phyloP scores from a whole-genome alignment of 2,888 invertebrate genomes.

The Agrochola macilenta region DNA sequence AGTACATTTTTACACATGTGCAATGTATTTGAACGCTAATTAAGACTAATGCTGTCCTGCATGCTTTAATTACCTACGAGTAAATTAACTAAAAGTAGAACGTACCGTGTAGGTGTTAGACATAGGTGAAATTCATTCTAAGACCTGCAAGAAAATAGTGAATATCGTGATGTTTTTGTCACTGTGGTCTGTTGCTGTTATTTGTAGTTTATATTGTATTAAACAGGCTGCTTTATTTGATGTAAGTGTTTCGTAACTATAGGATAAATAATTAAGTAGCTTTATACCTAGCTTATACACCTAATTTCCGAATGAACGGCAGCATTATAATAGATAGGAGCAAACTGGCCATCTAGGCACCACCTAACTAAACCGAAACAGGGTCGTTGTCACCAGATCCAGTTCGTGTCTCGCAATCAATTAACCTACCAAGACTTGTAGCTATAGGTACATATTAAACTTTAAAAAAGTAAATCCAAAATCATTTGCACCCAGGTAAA shows the following conservation, averaged over 20 bases:
- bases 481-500: slow-evolving; percentile 33
- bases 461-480: not conserved
- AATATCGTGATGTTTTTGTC: slow-evolving; percentile 28
- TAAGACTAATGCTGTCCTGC: slow-evolving; percentile 55
- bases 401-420: not conserved
- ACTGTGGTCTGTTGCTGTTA: not conserved
- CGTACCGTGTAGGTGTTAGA: not conserved
- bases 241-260: slow-evolving; percentile 37
- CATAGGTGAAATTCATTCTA: not conserved
- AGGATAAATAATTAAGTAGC: not conserved
- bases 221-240: slow-evolving; percentile 14
- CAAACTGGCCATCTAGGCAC: not conserved
- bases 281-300: not conserved
- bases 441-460: not conserved
- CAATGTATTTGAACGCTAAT: slow-evolving; percentile 37
- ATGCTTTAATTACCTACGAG: slow-evolving; percentile 37
- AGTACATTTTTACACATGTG: slow-evolving; percentile 1
- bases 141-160: slow-evolving; percentile 9
- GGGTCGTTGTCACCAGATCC: no score
- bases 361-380: not conserved
- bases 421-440: not conserved
- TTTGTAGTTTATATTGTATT: slow-evolving; percentile 34
- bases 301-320: not conserved
- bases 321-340: not conserved
- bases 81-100: slow-evolving; percentile 22